A percentile compares a stretch with the other conserved stretches of the same genome.
phyloP scores from a whole-genome alignment of 2,113 vertebrate genomes.

The Pachypanchax playfairii region DNA sequence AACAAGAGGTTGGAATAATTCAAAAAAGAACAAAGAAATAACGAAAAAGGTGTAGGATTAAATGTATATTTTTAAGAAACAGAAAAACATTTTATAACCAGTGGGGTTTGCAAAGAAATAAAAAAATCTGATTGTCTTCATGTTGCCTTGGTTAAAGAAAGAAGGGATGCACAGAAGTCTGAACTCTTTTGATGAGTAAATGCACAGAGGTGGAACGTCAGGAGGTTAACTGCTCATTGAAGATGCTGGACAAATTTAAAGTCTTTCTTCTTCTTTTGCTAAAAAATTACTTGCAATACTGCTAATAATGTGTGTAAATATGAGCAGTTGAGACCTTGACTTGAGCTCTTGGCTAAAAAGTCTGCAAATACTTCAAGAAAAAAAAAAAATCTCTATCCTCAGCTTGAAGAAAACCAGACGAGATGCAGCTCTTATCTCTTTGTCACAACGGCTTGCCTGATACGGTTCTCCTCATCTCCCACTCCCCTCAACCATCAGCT shows the following conservation, averaged over 20 bases:
- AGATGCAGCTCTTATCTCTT: constrained; percentile 31
- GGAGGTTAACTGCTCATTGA: constrained; percentile 11
- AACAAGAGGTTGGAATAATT: not conserved
- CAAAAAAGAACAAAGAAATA: not conserved
- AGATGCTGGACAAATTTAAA: constrained; percentile 1
- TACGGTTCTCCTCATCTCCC: constrained; percentile 24
- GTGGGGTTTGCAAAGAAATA: too few species aligned
- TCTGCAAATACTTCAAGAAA: constrained; percentile 30
- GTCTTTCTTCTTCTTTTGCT: too few species aligned
- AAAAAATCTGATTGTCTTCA: too few species aligned
- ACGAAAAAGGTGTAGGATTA: too few species aligned
- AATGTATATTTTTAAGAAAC: too few species aligned
- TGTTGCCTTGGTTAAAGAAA: not conserved
- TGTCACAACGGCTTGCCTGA: constrained; percentile 26
- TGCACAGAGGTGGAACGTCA: not conserved
- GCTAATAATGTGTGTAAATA: too few species aligned
- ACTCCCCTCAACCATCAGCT: constrained; percentile 23
- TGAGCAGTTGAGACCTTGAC: constrained; percentile 25
- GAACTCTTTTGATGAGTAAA: not conserved
- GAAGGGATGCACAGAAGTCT: not conserved
- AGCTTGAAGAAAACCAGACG: constrained; percentile 23
- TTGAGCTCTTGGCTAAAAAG: constrained; percentile 22
- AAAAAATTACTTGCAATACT: too few species aligned
- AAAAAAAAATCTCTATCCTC: constrained; percentile 20
- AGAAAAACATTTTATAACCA: too few species aligned